Conservation (phyloP, 2,797 vertebrate genomes). For the Gouania willdenowi region DNA sequence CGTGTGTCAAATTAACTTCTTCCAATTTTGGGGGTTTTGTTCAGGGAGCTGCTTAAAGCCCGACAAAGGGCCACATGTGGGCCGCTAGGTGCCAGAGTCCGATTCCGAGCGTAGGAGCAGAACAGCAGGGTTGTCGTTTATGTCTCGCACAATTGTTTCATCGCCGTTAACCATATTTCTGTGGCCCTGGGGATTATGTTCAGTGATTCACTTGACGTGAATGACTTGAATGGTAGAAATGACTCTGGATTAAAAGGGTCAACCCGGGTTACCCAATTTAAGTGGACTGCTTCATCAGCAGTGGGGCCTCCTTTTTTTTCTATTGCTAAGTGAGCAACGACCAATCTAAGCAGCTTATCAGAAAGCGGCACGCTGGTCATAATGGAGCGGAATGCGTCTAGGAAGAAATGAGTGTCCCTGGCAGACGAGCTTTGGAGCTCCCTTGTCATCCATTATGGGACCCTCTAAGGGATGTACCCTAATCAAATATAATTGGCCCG, state of each 20-base stretch:
- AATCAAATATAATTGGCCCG: conserved; percentile 70
- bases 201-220: conserved; percentile 48
- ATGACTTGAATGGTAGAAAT: conserved; percentile 55
- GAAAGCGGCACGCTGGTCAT: conserved; percentile 53
- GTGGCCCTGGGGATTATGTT: conserved; percentile 46
- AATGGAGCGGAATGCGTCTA: conserved; percentile 65
- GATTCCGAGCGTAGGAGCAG: too few species aligned
- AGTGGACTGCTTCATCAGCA: conserved; percentile 50
- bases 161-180: conserved; percentile 39
- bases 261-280: conserved; percentile 50
- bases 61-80: too few species aligned
- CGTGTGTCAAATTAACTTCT: too few species aligned
- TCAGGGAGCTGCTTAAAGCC: too few species aligned
- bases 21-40: too few species aligned
- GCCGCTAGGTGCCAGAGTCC: too few species aligned
- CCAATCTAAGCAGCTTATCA: conserved; percentile 58
- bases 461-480: conserved; percentile 62
- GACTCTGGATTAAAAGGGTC: conserved; percentile 49
- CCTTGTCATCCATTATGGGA: conserved; percentile 59
- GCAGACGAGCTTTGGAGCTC: conserved; percentile 57
- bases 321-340: conserved; percentile 45
- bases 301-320: conserved; percentile 20
- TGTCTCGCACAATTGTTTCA: background rate
- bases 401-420: conserved; percentile 60
- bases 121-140: conserved; percentile 42